phyloP scores from a whole-genome alignment of 2,888 invertebrate species.

The Eupithecia exiguata region DNA sequence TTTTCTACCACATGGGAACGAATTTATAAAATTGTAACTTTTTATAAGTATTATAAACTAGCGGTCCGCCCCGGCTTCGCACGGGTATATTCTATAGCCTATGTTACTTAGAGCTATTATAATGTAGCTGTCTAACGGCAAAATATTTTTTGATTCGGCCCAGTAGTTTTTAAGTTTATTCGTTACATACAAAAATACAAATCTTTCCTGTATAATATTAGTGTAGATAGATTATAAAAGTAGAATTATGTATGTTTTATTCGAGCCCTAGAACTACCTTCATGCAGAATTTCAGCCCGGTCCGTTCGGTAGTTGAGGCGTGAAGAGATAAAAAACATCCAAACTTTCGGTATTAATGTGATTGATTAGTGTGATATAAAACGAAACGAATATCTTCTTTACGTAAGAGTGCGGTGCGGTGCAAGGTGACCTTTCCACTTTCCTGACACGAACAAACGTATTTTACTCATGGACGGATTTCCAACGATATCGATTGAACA shows the following conservation, averaged over 20 bases:
- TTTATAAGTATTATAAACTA: too few species aligned
- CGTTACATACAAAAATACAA: too few species aligned
- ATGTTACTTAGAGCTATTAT: too few species aligned
- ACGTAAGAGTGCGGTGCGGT: not conserved
- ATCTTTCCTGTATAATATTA: too few species aligned
- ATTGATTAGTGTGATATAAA: too few species aligned
- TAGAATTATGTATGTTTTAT: not conserved
- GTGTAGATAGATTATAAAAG: too few species aligned
- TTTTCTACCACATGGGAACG: not conserved
- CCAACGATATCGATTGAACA: not conserved
- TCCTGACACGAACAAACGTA: not conserved
- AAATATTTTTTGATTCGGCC: too few species aligned
- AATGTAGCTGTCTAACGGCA: too few species aligned
- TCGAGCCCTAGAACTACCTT: not conserved
- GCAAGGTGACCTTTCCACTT: slow-evolving; percentile 19
- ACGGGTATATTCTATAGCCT: too few species aligned
- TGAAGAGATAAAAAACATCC: not conserved
- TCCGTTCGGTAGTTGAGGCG: not conserved
- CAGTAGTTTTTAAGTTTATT: too few species aligned
- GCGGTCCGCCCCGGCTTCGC: too few species aligned
- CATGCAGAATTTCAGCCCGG: not conserved
- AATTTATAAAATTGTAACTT: not conserved
- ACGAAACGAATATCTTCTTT: not conserved
- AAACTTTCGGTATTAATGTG: not conserved
- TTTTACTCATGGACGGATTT: not conserved